Base-by-base conservation (phyloP, 2,113 vertebrate genomes). In the Gorsachius goisagi region DNA sequence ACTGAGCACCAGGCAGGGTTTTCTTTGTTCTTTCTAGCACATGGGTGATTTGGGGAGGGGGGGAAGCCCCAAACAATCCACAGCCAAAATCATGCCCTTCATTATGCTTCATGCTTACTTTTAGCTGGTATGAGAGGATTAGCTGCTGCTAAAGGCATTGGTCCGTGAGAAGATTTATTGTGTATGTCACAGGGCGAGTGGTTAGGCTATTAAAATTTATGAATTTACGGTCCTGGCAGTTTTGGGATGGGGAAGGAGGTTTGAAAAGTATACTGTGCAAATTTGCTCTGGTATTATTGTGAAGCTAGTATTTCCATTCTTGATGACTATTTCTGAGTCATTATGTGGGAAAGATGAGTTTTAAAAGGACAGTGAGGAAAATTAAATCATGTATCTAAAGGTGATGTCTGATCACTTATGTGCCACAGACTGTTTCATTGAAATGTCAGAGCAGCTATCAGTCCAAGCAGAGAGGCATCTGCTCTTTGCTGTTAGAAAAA, bases 1-100 rank as follows among this genome's bases (percentile, higher is more conserved):
- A 11, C 49, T 66, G 72, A 73, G 49, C n/a, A 63, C 23, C 28
- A 58, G 35, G 8, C 22, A 77, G 50, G 9, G 17, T 41, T 88
- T 92, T 33, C 26, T 90, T 79, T 80, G 21, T 35, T 66, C 26
- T 76, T 90, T 50, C 49, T 76, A 52, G 13, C 35, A 47, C 24
- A 3, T 4, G 4, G 23, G 4, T 1, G 2, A 21, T 73, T 60
- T 60, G 5, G 44, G 12, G 20, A 18, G 5, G 11, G 4, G 18
- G 39, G 39, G 39, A 41, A 45, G 14, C 10, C 4, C 6, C 32
- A 77, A 73, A 5, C 20, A 41, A 37, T 13, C 15, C 35, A 22
- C 13, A 50, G 53, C 27, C 59, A 69, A 66, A 91, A 44, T 50
- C 33, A 21, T 71, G 50, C 41, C 37, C 24, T 75, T 88, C 32